These are phyloP conservation scores for Pavo muticus DNA, from an alignment of 2,113 vertebrate genomes.

Conservation along the genomic window DNA sequence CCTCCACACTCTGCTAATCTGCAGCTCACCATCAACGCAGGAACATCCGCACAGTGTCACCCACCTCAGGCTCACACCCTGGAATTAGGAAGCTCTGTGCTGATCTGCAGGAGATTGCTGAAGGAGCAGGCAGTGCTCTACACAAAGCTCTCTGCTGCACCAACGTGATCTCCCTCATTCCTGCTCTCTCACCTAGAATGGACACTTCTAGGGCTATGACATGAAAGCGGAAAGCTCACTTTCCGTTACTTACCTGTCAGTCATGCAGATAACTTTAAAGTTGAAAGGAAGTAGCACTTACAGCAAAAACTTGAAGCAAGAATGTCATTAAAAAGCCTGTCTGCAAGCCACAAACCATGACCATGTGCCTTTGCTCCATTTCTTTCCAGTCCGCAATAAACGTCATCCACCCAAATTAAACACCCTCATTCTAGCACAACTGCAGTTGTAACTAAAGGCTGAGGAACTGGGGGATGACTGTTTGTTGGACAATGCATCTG, in stretches of 20 bases:
- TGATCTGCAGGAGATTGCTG: accelerated
- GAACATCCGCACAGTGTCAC: neutral
- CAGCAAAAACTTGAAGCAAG: neutral
- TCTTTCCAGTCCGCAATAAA: neutral
- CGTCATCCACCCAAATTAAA: neutral
- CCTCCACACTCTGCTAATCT: neutral
- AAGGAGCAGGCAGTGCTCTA: neutral
- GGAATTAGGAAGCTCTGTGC: neutral
- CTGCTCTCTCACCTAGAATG: neutral
- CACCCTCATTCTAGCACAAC: neutral
- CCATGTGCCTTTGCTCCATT: neutral
- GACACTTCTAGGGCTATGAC: neutral
- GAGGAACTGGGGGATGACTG: neutral
- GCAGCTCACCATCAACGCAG: neutral
- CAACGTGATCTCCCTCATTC: neutral
- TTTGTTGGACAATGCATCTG: neutral
- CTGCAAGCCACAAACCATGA: conserved; percentile 3
- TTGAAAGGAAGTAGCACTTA: conserved; percentile 12
- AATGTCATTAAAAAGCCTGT: neutral
- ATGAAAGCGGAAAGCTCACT: neutral
- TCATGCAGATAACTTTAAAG: neutral
- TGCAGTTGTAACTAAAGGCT: neutral
- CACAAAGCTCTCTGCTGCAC: neutral
- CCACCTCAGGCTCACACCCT: neutral
- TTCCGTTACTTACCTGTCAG: neutral